A percentile compares a stretch with the other conserved stretches of the same genome.
Evolutionary conservation across 2,888 invertebrate genomes (phyloP).

Genomic region (Napeogenes inachia): DNA sequence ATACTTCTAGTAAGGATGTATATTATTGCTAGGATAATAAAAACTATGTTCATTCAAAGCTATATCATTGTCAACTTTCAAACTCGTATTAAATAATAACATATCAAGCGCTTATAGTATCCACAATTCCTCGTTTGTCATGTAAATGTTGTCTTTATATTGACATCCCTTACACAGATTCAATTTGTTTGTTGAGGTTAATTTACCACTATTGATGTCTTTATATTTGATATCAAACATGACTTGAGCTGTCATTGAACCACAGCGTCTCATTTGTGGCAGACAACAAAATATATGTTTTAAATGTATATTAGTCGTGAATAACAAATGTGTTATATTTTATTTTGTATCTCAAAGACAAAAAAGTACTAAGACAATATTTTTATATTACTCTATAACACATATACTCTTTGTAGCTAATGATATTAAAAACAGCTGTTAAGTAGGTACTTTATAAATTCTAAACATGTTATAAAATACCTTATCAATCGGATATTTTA

Average conservation of each 20-base stretch:
- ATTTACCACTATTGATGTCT: constrained; percentile 40
- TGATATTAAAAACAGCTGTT: neutral
- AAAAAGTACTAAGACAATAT: no score
- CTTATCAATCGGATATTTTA: neutral
- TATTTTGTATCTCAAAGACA: no score
- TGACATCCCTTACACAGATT: constrained; percentile 33
- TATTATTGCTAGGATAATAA: no score
- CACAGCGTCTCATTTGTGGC: constrained; percentile 15
- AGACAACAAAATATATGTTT: no score
- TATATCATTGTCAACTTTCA: no score
- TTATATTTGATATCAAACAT: constrained; percentile 35
- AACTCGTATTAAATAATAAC: neutral
- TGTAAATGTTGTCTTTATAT: constrained; percentile 38
- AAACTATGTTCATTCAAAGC: no score
- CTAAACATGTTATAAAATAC: neutral
- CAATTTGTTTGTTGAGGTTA: constrained; percentile 40
- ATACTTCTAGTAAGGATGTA: no score
- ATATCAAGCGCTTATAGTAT: constrained; percentile 15
- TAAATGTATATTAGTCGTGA: no score
- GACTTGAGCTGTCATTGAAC: constrained; percentile 32
- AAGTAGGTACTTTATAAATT: neutral
- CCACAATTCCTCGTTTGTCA: constrained; percentile 32
- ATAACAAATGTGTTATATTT: no score
- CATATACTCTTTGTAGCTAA: no score
- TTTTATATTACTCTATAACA: no score